A percentile compares a stretch with the other conserved stretches of the same genome.
Conservation (phyloP, 1,140 invertebrate species). For the Conopomorpha cramerella region DNA sequence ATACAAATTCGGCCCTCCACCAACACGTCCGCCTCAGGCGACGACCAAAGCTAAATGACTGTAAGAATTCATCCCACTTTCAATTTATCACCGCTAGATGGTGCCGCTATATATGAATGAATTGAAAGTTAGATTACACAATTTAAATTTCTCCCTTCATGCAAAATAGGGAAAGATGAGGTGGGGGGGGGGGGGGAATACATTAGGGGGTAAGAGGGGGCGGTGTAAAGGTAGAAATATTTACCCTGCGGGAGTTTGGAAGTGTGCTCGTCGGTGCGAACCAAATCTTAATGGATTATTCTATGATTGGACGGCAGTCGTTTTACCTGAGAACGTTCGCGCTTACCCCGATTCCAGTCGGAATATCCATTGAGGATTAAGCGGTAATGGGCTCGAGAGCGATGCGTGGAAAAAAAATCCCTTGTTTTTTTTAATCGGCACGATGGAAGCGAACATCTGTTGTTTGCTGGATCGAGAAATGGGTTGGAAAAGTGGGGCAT, state of each 20-base stretch:
- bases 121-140: slow-evolving; percentile 61
- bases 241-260: slow-evolving; percentile 51
- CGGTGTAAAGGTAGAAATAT: slow-evolving; percentile 42
- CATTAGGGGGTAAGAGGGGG: slow-evolving; percentile 32
- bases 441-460: no score
- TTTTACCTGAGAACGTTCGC: slow-evolving; percentile 34
- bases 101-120: slow-evolving; percentile 58
- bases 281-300: slow-evolving; percentile 56
- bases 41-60: slow-evolving; percentile 27
- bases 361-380: no score
- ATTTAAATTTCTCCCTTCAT: slow-evolving; percentile 59
- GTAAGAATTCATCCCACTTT: slow-evolving; percentile 40
- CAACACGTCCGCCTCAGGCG: slow-evolving; percentile 7
- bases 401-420: no score
- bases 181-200: slow-evolving; percentile 25
- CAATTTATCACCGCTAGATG: slow-evolving; percentile 57
- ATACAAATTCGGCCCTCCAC: slow-evolving; percentile 12
- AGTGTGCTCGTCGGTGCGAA: slow-evolving; percentile 42
- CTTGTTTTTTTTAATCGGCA: no score
- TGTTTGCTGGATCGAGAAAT: no score
- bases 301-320: slow-evolving; percentile 46
- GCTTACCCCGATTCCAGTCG: no score
- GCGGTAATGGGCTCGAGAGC: no score
- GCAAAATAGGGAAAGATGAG: slow-evolving; percentile 52
- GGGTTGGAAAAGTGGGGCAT: no score